These are phyloP conservation scores for Spodoptera frugiperda DNA, from an alignment of 1,140 invertebrate genomes.

Conservation along the genomic window DNA sequence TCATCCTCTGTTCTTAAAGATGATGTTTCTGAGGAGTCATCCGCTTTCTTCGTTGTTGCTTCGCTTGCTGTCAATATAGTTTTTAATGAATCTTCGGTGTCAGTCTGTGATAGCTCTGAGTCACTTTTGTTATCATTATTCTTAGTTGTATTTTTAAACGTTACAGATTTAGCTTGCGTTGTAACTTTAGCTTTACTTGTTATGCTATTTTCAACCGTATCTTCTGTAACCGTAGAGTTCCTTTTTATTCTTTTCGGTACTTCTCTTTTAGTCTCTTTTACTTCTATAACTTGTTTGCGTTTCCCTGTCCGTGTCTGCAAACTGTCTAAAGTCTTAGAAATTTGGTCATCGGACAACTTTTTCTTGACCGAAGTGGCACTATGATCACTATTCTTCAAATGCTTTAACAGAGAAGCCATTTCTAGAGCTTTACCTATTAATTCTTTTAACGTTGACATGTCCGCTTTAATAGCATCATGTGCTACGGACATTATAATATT, in stretches of 20 bases:
- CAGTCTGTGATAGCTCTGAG: not conserved
- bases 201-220: not conserved
- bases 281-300: not conserved
- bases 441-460: constrained; percentile 55
- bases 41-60: not conserved
- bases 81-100: too few species aligned
- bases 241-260: not conserved
- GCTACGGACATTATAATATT: constrained; percentile 64
- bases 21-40: not conserved
- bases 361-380: not conserved
- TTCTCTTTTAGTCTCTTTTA: not conserved
- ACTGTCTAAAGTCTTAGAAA: constrained; percentile 21
- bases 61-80: not conserved
- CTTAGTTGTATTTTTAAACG: not conserved
- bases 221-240: not conserved
- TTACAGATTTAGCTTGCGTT: not conserved
- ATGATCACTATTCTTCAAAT: constrained; percentile 51
- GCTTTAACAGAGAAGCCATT: constrained; percentile 64
- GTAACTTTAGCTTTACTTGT: not conserved
- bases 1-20: not conserved
- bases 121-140: not conserved
- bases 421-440: constrained; percentile 68
- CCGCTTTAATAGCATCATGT: constrained; percentile 57
- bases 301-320: constrained; percentile 1
- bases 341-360: constrained; percentile 52